Evolutionary conservation across 2,888 invertebrate genomes (phyloP).

Genomic region (Myopa testacea): DNA sequence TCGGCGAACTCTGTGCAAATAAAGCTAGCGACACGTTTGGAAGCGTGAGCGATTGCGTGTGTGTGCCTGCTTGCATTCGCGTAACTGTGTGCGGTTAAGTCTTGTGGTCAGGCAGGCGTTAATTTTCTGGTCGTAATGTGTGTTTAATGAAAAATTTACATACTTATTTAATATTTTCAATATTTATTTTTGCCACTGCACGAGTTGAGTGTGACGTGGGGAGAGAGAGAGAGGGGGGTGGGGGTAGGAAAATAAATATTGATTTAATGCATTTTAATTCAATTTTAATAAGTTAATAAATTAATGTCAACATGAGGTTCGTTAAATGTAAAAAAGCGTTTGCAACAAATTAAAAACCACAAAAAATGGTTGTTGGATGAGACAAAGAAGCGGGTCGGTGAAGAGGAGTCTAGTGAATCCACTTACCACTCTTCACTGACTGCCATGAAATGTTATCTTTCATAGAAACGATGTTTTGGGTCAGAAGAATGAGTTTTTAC

Average conservation of each 20-base stretch:
- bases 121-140: conserved; percentile 61
- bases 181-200: neutral
- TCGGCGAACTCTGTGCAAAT: conserved; percentile 14
- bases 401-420: too few relatives aligned
- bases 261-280: conserved; percentile 50
- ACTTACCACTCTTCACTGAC: too few relatives aligned
- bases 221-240: neutral
- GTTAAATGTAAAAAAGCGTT: neutral
- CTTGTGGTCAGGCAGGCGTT: conserved; percentile 60
- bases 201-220: neutral
- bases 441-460: too few relatives aligned
- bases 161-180: neutral
- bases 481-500: too few relatives aligned
- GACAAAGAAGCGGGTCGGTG: too few relatives aligned
- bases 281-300: conserved; percentile 44
- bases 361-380: neutral
- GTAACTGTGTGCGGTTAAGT: conserved; percentile 50
- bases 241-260: conserved; percentile 40
- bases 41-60: neutral
- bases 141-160: conserved; percentile 39
- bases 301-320: conserved; percentile 42
- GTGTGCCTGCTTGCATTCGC: neutral
- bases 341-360: neutral
- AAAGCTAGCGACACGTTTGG: conserved; percentile 14
- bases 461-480: too few relatives aligned